A percentile compares a stretch with the other conserved stretches of the same genome.
Conservation (phyloP, 2,888 invertebrate genomes). For the Tortrix viridana region DNA sequence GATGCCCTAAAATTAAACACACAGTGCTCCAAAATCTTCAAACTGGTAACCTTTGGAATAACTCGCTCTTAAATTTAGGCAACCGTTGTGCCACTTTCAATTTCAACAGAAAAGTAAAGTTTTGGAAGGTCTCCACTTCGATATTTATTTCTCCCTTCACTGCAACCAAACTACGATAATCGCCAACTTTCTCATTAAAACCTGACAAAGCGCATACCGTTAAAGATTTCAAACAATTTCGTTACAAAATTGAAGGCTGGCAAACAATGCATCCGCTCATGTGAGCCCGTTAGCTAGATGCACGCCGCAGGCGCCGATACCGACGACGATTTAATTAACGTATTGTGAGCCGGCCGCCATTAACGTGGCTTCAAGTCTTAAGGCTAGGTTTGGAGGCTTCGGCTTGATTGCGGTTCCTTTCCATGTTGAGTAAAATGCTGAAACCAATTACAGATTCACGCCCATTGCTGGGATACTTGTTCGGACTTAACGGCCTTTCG, state of each 20-base stretch:
- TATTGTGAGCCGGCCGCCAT: conserved; percentile 75
- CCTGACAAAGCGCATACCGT: conserved; percentile 23
- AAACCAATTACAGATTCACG: too few relatives aligned
- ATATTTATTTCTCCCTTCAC: too few relatives aligned
- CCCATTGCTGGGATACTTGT: too few relatives aligned
- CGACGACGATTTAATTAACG: conserved; percentile 81
- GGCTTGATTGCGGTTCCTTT: neutral
- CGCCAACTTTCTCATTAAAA: conserved; percentile 15
- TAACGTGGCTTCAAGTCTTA: conserved; percentile 58
- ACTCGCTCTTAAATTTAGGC: too few relatives aligned
- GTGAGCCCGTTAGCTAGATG: conserved; percentile 73
- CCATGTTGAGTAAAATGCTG: neutral
- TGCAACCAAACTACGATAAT: neutral
- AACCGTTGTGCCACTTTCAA: too few relatives aligned
- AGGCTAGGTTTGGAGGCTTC: conserved; percentile 39
- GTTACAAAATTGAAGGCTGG: conserved; percentile 30
- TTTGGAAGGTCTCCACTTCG: too few relatives aligned
- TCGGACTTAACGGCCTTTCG: too few relatives aligned
- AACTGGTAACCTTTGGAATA: too few relatives aligned
- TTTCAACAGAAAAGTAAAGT: too few relatives aligned
- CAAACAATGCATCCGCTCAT: conserved; percentile 33
- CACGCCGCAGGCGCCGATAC: conserved; percentile 67
- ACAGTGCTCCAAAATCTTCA: too few relatives aligned
- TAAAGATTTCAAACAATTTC: conserved; percentile 30
- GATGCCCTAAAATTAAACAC: too few relatives aligned